Base-by-base conservation (phyloP, 2,113 vertebrate genomes). In the Beaufortia kweichowensis region DNA sequence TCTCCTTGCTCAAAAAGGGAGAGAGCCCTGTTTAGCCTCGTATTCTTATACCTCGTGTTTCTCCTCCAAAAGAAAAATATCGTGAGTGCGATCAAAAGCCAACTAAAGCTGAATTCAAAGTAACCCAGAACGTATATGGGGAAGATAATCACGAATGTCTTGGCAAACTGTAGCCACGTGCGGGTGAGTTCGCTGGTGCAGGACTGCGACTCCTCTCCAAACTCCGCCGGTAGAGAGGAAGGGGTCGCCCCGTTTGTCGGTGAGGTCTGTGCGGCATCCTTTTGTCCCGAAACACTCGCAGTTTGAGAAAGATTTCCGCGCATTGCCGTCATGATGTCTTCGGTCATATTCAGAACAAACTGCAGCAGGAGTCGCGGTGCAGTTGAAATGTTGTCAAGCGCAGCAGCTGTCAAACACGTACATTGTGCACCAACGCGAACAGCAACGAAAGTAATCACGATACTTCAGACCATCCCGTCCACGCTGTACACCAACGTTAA, bases 101-200 rank as follows among this genome's bases (percentile, higher is more conserved):
- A 98, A 87, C 94, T 97, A 91, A 97, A 96, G 85, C 96, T 98
- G 86, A 96, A 91, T 79, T 94, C 95, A 80, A 97, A 92, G 89
- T 96, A 98, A 1, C 96, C 96, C 85, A 98, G 84, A 3, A 92
- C 94, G 63, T 98, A 98, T 61, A 98, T 94, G 0, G 96, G 96
- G 85, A 98, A 94, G 74, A 98, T 90, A 12, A 98, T 82, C 60
- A 93, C 93, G 81, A 98, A 97, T 60, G 95, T 95, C 88, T 94
- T 93, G 26, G 92, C 94, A 21, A 98, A 92, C 87, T 95, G 93
- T 53, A 90, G 84, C 91, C 94, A 92, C 79, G 94, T 90, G 41
- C 91, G 93, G 23, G 92, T 87, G 69, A 96, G 73, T 74, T 96
- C 94, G 85, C 91, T 86, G 61, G 92, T 90, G 33, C 93, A 88